Base-by-base conservation (phyloP, 1,140 invertebrate species). In the Cherax quadricarinatus region DNA sequence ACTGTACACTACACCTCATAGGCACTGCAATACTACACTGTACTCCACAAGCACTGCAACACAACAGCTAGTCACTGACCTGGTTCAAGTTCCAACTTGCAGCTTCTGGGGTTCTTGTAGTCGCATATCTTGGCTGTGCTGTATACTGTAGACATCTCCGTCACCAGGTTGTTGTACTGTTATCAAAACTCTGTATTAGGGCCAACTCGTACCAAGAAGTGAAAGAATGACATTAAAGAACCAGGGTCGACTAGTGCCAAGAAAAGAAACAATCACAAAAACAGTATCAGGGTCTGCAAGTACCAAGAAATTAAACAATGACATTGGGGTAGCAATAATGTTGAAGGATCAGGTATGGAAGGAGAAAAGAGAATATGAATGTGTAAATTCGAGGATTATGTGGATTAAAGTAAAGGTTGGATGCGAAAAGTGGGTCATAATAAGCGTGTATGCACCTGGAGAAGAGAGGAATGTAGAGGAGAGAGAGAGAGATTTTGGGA, bases 41-140 rank as follows among this genome's bases (percentile, higher is more conserved):
- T 2, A 41, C 30, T 2, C 2, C 30, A 41, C 30, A 41, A 41
- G 30, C 30, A 41, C 30, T 41, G 30, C 9, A 57, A 14, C 53
- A 9, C 14, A 57, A 57, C 6, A 41, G 53, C 18, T 66, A 21
- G 21, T 7, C n/a, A 90, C 88, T 48, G 62, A 97, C 98, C 97
- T 78, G 98, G 98, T 94, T 98, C 97, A 3, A 98, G 95, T 79
- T 97, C 96, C 0, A 98, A 95, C 24, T 97, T 97, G 94, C 97
- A 98, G 7, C 97, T 97, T 0, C 94, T 96, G 0, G 93, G 93
- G 93, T 97, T 95, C 93, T 97, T 95, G 93, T 95, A 97, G 86
- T 96, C 96, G 94, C 97, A 98, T 41, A 98, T 96, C 95, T 97
- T 98, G 0, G 97, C 96, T 21, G 96, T 98, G 5, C 97, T 97